phyloP scores from a whole-genome alignment of 2,888 invertebrate species.

The Auanema freiburgensis region DNA sequence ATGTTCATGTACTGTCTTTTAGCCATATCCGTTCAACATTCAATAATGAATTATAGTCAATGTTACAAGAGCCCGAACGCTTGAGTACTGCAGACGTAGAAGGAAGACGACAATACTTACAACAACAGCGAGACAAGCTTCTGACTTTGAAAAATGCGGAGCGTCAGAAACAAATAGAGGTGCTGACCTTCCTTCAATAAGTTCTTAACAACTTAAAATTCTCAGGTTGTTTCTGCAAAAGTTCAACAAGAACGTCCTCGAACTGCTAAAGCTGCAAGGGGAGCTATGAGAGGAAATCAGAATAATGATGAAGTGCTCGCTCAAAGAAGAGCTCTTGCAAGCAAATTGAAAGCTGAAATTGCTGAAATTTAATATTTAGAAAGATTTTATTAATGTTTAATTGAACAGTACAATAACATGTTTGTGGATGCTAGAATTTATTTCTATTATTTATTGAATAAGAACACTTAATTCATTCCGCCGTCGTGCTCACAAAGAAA shows the following conservation, averaged over 20 bases:
- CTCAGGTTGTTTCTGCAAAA: slow-evolving; percentile 36
- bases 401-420: too few species aligned
- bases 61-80: slow-evolving; percentile 27
- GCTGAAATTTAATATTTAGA: slow-evolving; percentile 5
- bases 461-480: too few species aligned
- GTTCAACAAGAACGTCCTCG: slow-evolving; percentile 37
- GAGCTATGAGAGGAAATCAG: slow-evolving; percentile 25
- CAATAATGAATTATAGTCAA: slow-evolving; percentile 34
- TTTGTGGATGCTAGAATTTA: too few species aligned
- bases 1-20: slow-evolving; percentile 30
- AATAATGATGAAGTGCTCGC: not conserved
- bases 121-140: slow-evolving; percentile 86
- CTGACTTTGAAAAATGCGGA: slow-evolving; percentile 85
- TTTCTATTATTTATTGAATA: too few species aligned
- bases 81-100: slow-evolving; percentile 67
- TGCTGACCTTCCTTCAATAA: too few species aligned
- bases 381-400: too few species aligned
- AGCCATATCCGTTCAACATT: too few species aligned
- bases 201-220: not conserved
- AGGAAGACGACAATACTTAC: slow-evolving; percentile 81
- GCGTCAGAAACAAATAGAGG: slow-evolving; percentile 72
- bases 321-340: slow-evolving; percentile 7
- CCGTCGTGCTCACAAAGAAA: not conserved
- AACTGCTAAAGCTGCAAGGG: slow-evolving; percentile 49
- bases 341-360: slow-evolving; percentile 17